These are phyloP conservation scores for Cordilura impudica DNA, from an alignment of 2,888 invertebrate species.

Conservation along the genomic window DNA sequence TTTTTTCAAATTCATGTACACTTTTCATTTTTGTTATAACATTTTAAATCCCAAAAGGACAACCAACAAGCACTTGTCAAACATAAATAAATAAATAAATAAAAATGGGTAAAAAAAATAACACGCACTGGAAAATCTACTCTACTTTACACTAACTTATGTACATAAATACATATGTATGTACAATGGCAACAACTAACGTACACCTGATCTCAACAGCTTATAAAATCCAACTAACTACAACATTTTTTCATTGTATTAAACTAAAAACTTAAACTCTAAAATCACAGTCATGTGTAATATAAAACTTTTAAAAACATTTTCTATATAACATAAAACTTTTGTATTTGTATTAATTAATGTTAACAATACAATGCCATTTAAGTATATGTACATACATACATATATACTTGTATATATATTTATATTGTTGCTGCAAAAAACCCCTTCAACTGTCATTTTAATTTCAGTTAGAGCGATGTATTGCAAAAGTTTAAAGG, in stretches of 20 bases:
- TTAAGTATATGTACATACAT: constrained; percentile 1
- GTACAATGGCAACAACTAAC: background rate
- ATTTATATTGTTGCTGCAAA: background rate
- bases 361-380: constrained; percentile 35
- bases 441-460: constrained; percentile 33
- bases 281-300: constrained; percentile 13
- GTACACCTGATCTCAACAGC: constrained; percentile 30
- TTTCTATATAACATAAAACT: background rate
- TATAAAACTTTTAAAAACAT: background rate
- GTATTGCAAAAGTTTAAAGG: constrained; percentile 4
- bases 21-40: background rate
- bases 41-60: constrained; percentile 49
- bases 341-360: constrained; percentile 36
- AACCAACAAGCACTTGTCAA: constrained; percentile 41
- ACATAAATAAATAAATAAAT: too few species aligned
- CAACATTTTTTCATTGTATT: constrained; percentile 10
- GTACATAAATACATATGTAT: too few species aligned
- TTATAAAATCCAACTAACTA: constrained; percentile 6
- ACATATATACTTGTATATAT: too few species aligned
- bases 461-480: constrained; percentile 43
- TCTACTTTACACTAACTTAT: background rate
- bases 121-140: background rate
- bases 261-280: constrained; percentile 20
- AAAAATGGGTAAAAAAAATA: constrained; percentile 29
- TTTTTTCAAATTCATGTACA: background rate